Conservation (phyloP, 2,888 invertebrate species). For the Sarcophaga rosellei region DNA sequence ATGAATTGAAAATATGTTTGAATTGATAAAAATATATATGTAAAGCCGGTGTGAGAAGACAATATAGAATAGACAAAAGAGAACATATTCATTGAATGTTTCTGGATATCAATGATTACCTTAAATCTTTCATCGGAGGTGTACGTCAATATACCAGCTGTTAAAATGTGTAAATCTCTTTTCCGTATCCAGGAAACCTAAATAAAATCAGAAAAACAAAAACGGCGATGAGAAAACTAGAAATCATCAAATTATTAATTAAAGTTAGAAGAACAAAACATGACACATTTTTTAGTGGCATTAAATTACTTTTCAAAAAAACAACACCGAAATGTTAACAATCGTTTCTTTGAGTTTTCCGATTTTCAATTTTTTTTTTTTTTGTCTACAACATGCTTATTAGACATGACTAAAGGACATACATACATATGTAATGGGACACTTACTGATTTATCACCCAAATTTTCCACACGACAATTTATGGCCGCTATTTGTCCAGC, state of each 20-base stretch:
- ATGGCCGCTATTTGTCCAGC: conserved; percentile 94
- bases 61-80: too few species aligned
- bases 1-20: too few species aligned
- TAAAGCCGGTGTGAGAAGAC: too few species aligned
- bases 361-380: neutral
- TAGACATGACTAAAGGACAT: neutral
- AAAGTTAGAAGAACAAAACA: neutral
- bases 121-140: conserved; percentile 94
- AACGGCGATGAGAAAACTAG: neutral
- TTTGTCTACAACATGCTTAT: neutral
- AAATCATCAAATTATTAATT: neutral
- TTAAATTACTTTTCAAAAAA: neutral
- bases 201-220: conserved; percentile 23
- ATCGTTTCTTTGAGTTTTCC: neutral
- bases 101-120: conserved; percentile 78
- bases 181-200: conserved; percentile 94
- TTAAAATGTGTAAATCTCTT: conserved; percentile 92
- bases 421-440: neutral
- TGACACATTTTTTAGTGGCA: too few species aligned
- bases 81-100: neutral
- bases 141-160: conserved; percentile 92
- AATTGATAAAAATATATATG: too few species aligned
- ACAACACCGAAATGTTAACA: neutral
- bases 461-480: conserved; percentile 92
- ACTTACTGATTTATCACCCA: conserved; percentile 92